phyloP scores from a whole-genome alignment of 2,797 vertebrate genomes.

The Microchirus variegatus region DNA sequence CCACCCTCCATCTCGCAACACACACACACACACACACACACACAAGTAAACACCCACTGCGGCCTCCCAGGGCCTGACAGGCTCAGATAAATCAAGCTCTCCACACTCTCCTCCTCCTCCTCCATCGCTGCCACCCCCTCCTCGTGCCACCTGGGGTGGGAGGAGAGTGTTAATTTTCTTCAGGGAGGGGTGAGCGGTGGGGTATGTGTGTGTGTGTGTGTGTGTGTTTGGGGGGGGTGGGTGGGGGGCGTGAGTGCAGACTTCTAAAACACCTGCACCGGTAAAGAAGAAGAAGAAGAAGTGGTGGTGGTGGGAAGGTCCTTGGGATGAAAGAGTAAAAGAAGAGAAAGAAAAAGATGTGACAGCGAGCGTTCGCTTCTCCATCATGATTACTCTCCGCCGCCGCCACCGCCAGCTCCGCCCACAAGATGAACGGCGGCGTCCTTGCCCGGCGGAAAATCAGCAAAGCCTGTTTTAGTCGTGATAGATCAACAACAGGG shows the following conservation, averaged over 20 bases:
- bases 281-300: too few relatives aligned
- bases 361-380: constrained; percentile 8
- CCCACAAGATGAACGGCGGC: constrained; percentile 2
- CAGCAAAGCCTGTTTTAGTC: not conserved
- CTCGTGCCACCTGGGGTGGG: constrained; percentile 85
- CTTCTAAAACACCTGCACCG: constrained; percentile 62
- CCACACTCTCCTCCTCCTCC: constrained; percentile 78
- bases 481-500: not conserved
- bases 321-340: constrained; percentile 48
- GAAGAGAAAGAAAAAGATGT: constrained; percentile 47
- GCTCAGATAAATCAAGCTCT: constrained; percentile 89
- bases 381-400: constrained; percentile 6
- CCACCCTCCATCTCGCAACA: constrained; percentile 7
- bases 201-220: too few relatives aligned
- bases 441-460: constrained; percentile 1
- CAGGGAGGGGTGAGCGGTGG: constrained; percentile 64
- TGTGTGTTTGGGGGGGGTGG: too few relatives aligned
- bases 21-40: constrained; percentile 27
- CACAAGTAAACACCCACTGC: constrained; percentile 61
- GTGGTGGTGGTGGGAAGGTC: constrained; percentile 63
- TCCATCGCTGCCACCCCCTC: constrained; percentile 76
- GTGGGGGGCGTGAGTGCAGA: constrained; percentile 57
- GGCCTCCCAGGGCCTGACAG: constrained; percentile 89
- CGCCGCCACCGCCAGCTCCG: constrained; percentile 5
- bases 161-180: constrained; percentile 87